These are phyloP conservation scores for Spodoptera littoralis DNA, from an alignment of 2,888 invertebrate species.

Conservation along the genomic window DNA sequence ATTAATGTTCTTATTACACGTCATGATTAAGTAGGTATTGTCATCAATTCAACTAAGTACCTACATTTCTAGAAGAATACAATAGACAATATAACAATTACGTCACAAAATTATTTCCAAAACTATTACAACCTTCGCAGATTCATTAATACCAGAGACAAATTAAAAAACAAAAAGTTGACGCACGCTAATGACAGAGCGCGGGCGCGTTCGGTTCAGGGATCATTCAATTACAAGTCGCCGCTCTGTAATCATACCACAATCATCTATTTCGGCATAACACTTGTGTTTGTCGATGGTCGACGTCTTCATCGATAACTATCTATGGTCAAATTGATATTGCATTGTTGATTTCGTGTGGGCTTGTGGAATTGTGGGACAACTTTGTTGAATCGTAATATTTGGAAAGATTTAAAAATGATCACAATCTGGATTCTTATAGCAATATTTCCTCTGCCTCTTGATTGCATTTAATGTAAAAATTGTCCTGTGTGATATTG, in stretches of 20 bases:
- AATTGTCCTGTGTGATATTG: too few species aligned
- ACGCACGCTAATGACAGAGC: constrained; percentile 71
- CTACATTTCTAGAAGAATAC: constrained; percentile 17
- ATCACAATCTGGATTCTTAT: too few species aligned
- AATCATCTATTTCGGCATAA: constrained; percentile 79
- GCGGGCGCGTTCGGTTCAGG: constrained; percentile 55
- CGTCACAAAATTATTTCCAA: constrained; percentile 40
- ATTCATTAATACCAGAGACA: constrained; percentile 59
- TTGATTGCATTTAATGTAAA: too few species aligned
- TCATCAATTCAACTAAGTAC: neutral
- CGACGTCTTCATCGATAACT: constrained; percentile 66
- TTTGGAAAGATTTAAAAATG: neutral
- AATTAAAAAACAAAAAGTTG: constrained; percentile 56
- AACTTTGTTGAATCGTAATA: constrained; percentile 9
- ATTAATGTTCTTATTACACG: neutral
- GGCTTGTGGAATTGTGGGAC: constrained; percentile 24
- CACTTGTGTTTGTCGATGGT: constrained; percentile 61
- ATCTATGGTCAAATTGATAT: constrained; percentile 59
- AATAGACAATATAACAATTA: constrained; percentile 20
- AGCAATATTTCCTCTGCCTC: too few species aligned
- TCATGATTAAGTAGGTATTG: neutral
- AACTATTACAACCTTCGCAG: constrained; percentile 52
- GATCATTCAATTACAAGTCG: constrained; percentile 66
- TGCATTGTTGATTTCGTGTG: constrained; percentile 53
- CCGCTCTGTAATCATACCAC: constrained; percentile 84